These are phyloP conservation scores for Horisme vitalbata DNA, from an alignment of 2,888 invertebrate species.

Conservation along the genomic window DNA sequence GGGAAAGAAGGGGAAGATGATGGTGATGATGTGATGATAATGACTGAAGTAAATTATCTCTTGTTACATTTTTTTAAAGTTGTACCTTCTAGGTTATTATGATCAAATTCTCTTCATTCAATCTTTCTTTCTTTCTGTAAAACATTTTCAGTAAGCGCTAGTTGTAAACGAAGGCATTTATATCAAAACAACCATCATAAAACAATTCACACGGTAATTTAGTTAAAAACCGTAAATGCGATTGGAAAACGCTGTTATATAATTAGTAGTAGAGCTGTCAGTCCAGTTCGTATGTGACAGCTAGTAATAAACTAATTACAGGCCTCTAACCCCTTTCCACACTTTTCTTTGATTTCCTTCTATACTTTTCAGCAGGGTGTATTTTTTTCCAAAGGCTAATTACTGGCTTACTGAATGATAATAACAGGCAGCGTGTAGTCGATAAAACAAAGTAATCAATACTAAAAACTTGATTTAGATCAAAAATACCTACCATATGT, in stretches of 20 bases:
- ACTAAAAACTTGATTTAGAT: background rate
- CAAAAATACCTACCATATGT: too few species aligned
- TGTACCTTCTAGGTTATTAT: too few species aligned
- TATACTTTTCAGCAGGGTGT: conserved; percentile 39
- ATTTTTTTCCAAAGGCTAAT: conserved; percentile 60
- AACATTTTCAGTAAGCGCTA: too few species aligned
- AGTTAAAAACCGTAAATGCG: conserved; percentile 22
- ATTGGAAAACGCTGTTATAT: conserved; percentile 35
- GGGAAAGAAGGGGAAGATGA: too few species aligned
- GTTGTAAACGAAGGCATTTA: background rate
- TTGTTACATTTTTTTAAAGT: too few species aligned
- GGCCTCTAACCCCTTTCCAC: conserved; percentile 64
- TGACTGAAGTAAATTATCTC: too few species aligned
- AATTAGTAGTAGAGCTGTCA: conserved; percentile 56
- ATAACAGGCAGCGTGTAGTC: conserved; percentile 17
- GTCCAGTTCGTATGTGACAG: conserved; percentile 56
- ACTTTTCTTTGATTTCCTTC: conserved; percentile 74
- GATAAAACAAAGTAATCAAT: conserved; percentile 9
- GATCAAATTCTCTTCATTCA: too few species aligned
- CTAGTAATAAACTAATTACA: conserved; percentile 73
- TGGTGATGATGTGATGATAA: too few species aligned
- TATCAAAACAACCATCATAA: background rate
- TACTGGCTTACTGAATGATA: conserved; percentile 37
- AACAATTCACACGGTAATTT: conserved; percentile 26
- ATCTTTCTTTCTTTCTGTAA: too few species aligned